phyloP scores from a whole-genome alignment of 1,140 invertebrate genomes.

The Coptotermes formosanus region DNA sequence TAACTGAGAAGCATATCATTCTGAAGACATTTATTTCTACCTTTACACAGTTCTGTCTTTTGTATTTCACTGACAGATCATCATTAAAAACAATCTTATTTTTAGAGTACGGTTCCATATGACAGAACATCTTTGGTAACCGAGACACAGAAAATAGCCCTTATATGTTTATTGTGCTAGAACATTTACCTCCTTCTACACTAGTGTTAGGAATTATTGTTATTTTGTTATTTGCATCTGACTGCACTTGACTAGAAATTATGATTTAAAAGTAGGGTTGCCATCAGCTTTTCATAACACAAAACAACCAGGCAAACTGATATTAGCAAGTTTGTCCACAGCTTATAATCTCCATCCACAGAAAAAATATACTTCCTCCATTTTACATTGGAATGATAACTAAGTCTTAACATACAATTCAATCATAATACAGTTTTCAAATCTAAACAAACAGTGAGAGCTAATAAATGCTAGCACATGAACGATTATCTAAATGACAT shows the following conservation, averaged over 20 bases:
- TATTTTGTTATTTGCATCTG: neutral
- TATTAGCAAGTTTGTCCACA: neutral
- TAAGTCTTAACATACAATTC: neutral
- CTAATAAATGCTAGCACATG: neutral
- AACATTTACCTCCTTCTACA: neutral
- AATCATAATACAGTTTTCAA: neutral
- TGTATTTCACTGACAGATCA: neutral
- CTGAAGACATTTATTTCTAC: slow-evolving; percentile 13
- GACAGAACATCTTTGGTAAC: neutral
- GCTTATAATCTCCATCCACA: neutral
- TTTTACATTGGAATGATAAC: too few species aligned
- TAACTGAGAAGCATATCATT: neutral
- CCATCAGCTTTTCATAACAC: neutral
- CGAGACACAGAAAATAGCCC: neutral
- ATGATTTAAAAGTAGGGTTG: neutral
- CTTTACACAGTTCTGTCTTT: neutral
- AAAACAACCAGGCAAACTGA: neutral
- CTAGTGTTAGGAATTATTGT: neutral
- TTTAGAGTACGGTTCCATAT: neutral
- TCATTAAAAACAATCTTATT: neutral
- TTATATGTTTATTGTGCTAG: neutral
- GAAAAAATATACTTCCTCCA: neutral
- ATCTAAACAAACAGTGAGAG: neutral
- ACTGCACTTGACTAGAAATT: neutral
- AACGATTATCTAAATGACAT: neutral